Conservation (phyloP, 2,888 invertebrate species). For the Sarcophaga caerulescens region DNA sequence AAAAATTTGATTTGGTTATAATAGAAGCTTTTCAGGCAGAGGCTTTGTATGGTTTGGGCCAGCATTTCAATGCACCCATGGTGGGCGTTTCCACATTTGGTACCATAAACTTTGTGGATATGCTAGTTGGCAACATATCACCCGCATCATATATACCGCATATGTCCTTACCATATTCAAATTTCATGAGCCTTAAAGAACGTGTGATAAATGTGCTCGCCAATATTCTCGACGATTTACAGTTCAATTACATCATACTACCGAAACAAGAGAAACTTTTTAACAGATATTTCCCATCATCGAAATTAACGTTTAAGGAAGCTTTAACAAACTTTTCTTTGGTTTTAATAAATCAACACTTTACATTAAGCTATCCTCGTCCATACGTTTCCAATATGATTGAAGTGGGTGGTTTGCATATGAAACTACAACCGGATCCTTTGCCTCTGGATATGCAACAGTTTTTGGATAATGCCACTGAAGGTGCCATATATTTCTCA, state of each 20-base stretch:
- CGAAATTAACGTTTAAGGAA: constrained; percentile 70
- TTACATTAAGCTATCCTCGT: constrained; percentile 73
- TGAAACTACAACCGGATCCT: constrained; percentile 73
- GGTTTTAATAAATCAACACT: constrained; percentile 74
- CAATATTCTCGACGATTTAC: neutral
- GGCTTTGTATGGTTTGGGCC: constrained; percentile 75
- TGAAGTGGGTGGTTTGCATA: constrained; percentile 79
- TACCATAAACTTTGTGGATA: constrained; percentile 68
- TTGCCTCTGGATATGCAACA: constrained; percentile 76
- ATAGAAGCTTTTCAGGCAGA: constrained; percentile 76
- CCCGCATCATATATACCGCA: constrained; percentile 76
- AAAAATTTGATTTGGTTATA: constrained; percentile 78
- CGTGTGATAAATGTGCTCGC: constrained; percentile 75
- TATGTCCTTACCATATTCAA: constrained; percentile 46
- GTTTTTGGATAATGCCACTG: constrained; percentile 78
- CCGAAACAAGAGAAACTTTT: constrained; percentile 74
- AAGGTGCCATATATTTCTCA: constrained; percentile 69
- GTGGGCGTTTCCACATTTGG: constrained; percentile 72
- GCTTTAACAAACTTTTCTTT: constrained; percentile 73
- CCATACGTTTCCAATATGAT: constrained; percentile 79
- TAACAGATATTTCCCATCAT: constrained; percentile 72
- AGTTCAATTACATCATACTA: constrained; percentile 65
- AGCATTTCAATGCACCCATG: constrained; percentile 75
- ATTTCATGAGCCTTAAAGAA: constrained; percentile 78
- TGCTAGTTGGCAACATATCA: constrained; percentile 72